Evolutionary conservation across 2,797 vertebrate species (phyloP).

Genomic region (Argyrosomus regius): DNA sequence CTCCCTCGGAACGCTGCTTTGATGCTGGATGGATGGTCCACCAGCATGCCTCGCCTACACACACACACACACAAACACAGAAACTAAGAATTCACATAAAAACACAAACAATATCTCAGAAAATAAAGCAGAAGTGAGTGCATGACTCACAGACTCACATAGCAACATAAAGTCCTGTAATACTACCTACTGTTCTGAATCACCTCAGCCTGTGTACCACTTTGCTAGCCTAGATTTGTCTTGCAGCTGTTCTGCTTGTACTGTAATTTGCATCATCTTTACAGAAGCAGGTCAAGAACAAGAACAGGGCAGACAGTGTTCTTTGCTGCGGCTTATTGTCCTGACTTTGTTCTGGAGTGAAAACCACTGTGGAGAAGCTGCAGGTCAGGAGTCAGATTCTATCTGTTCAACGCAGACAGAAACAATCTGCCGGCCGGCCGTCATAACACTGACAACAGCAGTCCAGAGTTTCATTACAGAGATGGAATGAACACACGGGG

Average conservation of each 20-base stretch:
- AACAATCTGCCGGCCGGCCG: neutral
- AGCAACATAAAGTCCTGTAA: constrained; percentile 4
- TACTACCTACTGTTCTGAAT: neutral
- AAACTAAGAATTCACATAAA: neutral
- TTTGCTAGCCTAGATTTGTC: constrained; percentile 31
- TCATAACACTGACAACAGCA: neutral
- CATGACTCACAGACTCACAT: constrained; percentile 1
- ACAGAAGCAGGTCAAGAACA: constrained; percentile 45
- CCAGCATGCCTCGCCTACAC: constrained; percentile 95
- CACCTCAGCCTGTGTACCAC: constrained; percentile 14
- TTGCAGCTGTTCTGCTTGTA: constrained; percentile 21
- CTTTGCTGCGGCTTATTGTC: constrained; percentile 12
- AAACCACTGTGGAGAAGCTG: neutral
- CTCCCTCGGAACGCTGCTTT: constrained; percentile 96
- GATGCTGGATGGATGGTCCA: constrained; percentile 98
- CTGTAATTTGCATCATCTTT: constrained; percentile 16
- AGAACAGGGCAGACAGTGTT: constrained; percentile 2
- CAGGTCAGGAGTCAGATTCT: neutral
- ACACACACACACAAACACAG: constrained; percentile 48
- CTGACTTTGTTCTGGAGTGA: constrained; percentile 14
- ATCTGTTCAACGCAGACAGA: neutral
- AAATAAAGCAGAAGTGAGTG: neutral
- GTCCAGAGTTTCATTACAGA: neutral
- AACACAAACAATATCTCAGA: neutral
- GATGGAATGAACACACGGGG: neutral